Evolutionary conservation across 2,113 vertebrate genomes (phyloP).

Genomic region (Rhynchomys soricoides): DNA sequence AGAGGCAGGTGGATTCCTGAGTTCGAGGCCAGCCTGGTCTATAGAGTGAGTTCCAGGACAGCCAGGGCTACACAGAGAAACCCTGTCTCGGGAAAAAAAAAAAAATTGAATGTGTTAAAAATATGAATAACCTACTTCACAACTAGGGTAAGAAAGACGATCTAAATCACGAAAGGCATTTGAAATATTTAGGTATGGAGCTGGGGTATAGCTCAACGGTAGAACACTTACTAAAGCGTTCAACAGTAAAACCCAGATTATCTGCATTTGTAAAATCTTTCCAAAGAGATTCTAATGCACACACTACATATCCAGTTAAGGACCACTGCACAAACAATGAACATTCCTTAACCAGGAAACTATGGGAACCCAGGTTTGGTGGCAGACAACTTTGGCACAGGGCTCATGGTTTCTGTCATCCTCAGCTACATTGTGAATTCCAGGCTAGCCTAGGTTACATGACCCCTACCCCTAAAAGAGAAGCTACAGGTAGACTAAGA

Average conservation of each 20-base stretch:
- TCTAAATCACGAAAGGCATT: not conserved
- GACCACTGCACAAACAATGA: not conserved
- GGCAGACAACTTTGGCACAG: not conserved
- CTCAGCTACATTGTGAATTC: no score
- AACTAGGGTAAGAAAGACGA: not conserved
- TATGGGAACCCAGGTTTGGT: not conserved
- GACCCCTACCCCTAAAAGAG: not conserved
- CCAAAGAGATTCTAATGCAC: not conserved
- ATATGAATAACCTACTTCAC: constrained; percentile 18
- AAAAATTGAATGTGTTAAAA: not conserved
- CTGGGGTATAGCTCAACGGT: not conserved
- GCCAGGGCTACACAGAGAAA: no score
- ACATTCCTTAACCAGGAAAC: constrained; percentile 33
- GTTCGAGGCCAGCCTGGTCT: no score
- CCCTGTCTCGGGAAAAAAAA: no score
- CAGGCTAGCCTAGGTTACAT: not conserved
- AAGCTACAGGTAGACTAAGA: not conserved
- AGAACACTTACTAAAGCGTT: not conserved
- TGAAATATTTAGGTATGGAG: not conserved
- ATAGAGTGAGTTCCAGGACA: no score
- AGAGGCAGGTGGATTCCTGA: no score
- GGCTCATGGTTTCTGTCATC: not conserved
- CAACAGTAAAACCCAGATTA: not conserved
- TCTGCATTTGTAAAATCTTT: not conserved
- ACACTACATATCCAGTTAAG: not conserved